Conservation (phyloP, 2,113 vertebrate species). For the Chloropsis hardwickii region DNA sequence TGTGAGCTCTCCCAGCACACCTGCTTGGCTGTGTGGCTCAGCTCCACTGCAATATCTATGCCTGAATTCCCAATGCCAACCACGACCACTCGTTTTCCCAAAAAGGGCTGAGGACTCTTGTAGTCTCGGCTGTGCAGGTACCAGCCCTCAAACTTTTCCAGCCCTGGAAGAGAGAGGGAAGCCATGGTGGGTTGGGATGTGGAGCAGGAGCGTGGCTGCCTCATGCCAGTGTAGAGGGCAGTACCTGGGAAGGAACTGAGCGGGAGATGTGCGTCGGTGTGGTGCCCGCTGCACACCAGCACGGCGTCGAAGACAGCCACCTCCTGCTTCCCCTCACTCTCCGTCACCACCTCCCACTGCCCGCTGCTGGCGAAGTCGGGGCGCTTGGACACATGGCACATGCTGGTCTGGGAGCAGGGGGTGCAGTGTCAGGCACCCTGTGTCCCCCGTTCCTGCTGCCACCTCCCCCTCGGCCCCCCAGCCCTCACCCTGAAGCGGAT, state of each 20-base stretch:
- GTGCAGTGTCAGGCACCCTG: not conserved
- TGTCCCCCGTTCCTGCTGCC: fast-evolving
- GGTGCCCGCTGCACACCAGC: conserved; percentile 86
- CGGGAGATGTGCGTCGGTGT: conserved; percentile 73
- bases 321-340: conserved; percentile 72
- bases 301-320: conserved; percentile 79
- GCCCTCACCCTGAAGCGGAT: conserved; percentile 81
- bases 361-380: conserved; percentile 80
- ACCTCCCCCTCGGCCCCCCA: fast-evolving
- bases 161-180: conserved; percentile 65
- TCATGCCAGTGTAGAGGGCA: too few relatives aligned
- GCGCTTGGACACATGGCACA: conserved; percentile 74
- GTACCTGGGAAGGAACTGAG: conserved; percentile 83
- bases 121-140: conserved; percentile 82
- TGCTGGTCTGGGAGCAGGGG: conserved; percentile 74
- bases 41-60: conserved; percentile 80
- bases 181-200: not conserved
- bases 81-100: conserved; percentile 76
- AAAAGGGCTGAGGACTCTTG: conserved; percentile 71
- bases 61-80: conserved; percentile 85
- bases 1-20: conserved; percentile 14
- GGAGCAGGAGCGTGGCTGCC: not conserved
- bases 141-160: conserved; percentile 77
- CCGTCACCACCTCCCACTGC: conserved; percentile 84
- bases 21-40: conserved; percentile 78